Evolutionary conservation across 2,888 invertebrate species (phyloP), one percentile per base, ranked within the genome.

Genomic region (Melanotus villosus): DNA sequence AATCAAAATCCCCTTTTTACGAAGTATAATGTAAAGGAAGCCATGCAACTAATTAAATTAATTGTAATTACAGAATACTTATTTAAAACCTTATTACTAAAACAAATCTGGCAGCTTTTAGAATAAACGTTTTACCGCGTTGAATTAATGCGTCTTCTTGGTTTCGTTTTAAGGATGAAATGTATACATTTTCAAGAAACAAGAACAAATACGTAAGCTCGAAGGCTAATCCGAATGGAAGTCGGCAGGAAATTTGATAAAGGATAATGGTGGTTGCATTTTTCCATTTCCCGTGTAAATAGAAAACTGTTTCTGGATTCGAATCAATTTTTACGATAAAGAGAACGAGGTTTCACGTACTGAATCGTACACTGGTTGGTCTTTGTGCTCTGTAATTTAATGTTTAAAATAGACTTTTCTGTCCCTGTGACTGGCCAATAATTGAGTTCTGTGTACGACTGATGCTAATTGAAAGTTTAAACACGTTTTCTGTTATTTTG

Each of bases 221-320:
- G 6, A 26, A 50, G 26, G 26, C 47, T 50, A 50, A 50, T 26
- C 26, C 47, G 26, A 23, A 50, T 50, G 47, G 26, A 50, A 26
- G 26, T 26, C 26, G 26, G 47, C 26, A 50, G 47, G 47, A 50
- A 50, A 50, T 50, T 50, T 50, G 47, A 50, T 50, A 50, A 50
- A 50, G 26, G 26, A 50, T 50, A 50, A 50, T 21, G n/a, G 23
- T 21, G 12, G 47, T 26, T 50, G 47, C 43, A 43, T 26, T 50
- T 50, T 50, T 50, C 26, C 26, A 50, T 50, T 50, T 50, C 47
- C 26, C 47, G 23, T 6, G 47, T 43, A 43, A 43, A 43, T 16
- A 43, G 10, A 16, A 19, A 1, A 10, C 10, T 43, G 43, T 43
- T 9, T 43, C 43, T 6, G 9, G 19, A 43, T 19, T 19, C 10